These are phyloP conservation scores for Bombus waltoni DNA, from an alignment of 1,140 invertebrate genomes.

Conservation along the genomic window DNA sequence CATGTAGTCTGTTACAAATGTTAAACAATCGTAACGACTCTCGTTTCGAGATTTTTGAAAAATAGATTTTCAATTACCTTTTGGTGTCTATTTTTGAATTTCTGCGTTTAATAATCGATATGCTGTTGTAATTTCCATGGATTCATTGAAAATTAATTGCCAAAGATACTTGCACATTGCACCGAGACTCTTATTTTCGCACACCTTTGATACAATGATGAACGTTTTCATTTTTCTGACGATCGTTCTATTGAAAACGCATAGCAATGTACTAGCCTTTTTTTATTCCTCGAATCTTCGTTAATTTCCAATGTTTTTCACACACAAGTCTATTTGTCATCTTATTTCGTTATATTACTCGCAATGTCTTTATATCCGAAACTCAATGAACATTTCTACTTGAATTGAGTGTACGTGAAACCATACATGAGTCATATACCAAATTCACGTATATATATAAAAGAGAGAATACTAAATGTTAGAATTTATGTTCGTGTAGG, in stretches of 20 bases:
- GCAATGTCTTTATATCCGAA: neutral
- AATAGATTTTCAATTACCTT: neutral
- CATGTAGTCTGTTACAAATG: conserved; percentile 16
- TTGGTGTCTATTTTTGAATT: neutral
- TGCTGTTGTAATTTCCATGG: no score
- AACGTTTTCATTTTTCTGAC: no score
- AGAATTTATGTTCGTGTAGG: neutral
- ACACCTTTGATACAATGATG: no score
- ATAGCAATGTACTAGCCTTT: no score
- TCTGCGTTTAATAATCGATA: neutral
- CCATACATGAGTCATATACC: neutral
- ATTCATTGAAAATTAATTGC: neutral
- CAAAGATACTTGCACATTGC: neutral
- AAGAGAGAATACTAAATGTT: neutral
- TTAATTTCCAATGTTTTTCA: neutral
- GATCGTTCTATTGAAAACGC: no score
- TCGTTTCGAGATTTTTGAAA: neutral
- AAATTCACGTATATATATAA: neutral
- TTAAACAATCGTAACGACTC: neutral
- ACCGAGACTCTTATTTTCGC: neutral
- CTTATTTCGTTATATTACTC: neutral
- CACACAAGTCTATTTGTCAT: neutral
- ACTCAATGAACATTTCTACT: neutral
- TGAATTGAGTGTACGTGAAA: neutral
- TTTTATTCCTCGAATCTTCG: neutral